Percentiles rank a stretch among this genome's conserved stretches.
phyloP scores from a whole-genome alignment of 2,797 vertebrate species.

The Alauda arvensis region DNA sequence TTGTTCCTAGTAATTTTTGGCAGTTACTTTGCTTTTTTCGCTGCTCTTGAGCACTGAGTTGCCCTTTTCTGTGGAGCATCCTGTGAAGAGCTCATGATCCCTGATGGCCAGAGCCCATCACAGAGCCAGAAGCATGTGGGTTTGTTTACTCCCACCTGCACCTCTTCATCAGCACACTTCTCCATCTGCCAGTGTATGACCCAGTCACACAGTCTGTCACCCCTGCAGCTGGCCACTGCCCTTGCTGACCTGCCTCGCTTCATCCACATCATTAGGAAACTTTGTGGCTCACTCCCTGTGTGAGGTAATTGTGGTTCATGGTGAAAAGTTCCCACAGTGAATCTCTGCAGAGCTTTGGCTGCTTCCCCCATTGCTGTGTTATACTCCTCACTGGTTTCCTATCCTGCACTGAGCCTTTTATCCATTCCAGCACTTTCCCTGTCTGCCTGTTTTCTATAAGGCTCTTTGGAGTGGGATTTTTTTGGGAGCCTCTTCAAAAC shows the following conservation, averaged over 20 bases:
- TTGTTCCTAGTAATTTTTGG: background rate
- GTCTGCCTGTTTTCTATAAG: background rate
- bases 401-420: background rate
- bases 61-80: background rate
- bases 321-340: background rate
- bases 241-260: background rate
- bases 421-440: background rate
- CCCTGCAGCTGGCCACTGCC: background rate
- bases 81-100: background rate
- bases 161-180: background rate
- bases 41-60: background rate
- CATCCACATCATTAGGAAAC: background rate
- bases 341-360: background rate
- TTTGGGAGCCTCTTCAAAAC: background rate
- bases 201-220: background rate
- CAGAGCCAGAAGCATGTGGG: fast-evolving
- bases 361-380: background rate
- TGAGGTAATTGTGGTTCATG: fast-evolving
- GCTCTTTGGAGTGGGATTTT: background rate
- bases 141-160: background rate
- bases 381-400: background rate
- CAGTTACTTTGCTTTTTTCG: background rate
- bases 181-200: background rate
- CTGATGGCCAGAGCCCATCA: background rate
- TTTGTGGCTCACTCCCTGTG: background rate